phyloP scores from a whole-genome alignment of 2,113 vertebrate genomes.

The Centropus unirufus region DNA sequence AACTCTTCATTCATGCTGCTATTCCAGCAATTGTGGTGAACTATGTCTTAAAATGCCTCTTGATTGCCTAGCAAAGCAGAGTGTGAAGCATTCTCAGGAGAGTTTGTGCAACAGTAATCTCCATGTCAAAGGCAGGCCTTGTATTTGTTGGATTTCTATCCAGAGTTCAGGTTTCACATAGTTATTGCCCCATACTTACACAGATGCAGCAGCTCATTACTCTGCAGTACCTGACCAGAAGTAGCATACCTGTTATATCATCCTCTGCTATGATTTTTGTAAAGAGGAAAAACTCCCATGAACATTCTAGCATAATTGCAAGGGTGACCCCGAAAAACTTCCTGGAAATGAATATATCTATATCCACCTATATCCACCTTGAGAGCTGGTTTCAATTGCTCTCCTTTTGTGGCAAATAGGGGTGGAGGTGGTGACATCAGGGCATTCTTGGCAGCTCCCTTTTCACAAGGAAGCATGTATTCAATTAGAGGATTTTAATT shows the following conservation, averaged over 20 bases:
- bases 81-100: not conserved
- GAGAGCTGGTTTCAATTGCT: constrained; percentile 73
- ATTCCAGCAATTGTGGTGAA: not conserved
- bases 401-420: constrained; percentile 54
- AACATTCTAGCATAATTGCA: not conserved
- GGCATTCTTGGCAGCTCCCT: constrained; percentile 73
- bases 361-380: not conserved
- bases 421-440: constrained; percentile 76
- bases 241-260: not conserved
- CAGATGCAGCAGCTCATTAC: not conserved
- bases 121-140: not conserved
- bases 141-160: not conserved
- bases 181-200: not conserved
- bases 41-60: not conserved
- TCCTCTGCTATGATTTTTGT: constrained; percentile 21
- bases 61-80: not conserved
- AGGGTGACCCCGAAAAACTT: constrained; percentile 19
- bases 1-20: not conserved
- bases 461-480: constrained; percentile 80
- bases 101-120: not conserved
- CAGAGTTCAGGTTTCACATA: constrained; percentile 2
- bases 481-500: constrained; percentile 86
- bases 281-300: not conserved
- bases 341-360: not conserved
- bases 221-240: not conserved